Base-by-base conservation (phyloP, 1,140 invertebrate genomes). In the Aethina tumida region DNA sequence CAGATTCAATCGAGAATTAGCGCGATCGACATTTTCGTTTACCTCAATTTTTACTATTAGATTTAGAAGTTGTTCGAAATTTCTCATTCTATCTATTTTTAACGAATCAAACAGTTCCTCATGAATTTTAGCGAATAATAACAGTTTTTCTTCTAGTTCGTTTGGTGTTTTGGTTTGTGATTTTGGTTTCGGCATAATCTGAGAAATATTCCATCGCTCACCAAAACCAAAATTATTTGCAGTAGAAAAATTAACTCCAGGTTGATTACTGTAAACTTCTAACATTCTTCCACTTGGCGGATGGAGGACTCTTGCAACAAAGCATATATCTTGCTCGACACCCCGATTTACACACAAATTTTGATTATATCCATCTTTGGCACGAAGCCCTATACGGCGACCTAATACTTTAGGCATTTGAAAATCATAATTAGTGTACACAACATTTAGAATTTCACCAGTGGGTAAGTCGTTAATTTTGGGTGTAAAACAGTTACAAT, bases 231-330 rank as follows among this genome's bases (percentile, higher is more conserved):
- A 51, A n/a, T 54, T 33, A 25, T 47, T 52, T 17, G 18, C 52
- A 53, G 82, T 84, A 45, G 84, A 83, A 42, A 88, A 72, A 47
- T 84, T 77, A 19, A 85, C 65, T 3, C 80, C 82, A 2, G 75
- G 77, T 49, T 85, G 81, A 55, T 80, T 76, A 4, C 78, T 75
- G 22, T 66, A 70, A 2, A 84, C 65, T 47, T 81, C 72, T 36
- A 86, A 46, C 5, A 49, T 60, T 31, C 80, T 65, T 15, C 81
- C 80, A 49, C 66, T 70, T 2, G 44, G 43, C 0, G 70, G 68
- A 60, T 83, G 74, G 17, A 47, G 29, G 1, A 55, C 9, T 21
- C 54, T 34, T 4, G 45, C 55, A 9, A 57, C 50, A 25, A 58
- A 56, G 28, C 49, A 48, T 10, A 45, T 20, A 0, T 45, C 35